Percentiles rank a stretch among this genome's conserved stretches.
Evolutionary conservation across 2,888 invertebrate species (phyloP).

Genomic region (Malthinus flaveolus): DNA sequence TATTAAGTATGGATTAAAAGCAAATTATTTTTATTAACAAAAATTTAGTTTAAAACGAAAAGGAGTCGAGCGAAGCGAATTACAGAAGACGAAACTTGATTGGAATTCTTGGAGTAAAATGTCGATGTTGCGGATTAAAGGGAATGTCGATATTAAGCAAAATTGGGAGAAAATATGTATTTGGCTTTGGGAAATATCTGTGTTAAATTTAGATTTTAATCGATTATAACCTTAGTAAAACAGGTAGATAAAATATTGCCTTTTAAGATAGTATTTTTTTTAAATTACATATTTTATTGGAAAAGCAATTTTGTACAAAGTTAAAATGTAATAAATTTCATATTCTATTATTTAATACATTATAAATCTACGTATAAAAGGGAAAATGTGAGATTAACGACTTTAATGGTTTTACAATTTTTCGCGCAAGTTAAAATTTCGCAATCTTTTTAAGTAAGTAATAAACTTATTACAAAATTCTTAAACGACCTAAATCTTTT

Average conservation of each 20-base stretch:
- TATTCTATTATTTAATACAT: neutral
- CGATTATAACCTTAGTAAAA: slow-evolving; percentile 10
- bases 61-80: slow-evolving; percentile 25
- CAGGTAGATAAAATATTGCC: neutral
- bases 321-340: neutral
- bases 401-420: too few relatives aligned
- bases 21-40: slow-evolving; percentile 6
- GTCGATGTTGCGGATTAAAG: slow-evolving; percentile 25
- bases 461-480: too few relatives aligned
- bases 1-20: slow-evolving; percentile 1
- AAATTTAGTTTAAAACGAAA: slow-evolving; percentile 6
- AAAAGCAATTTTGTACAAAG: neutral
- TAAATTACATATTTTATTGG: neutral
- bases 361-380: too few relatives aligned
- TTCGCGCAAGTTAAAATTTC: too few relatives aligned
- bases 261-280: neutral
- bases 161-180: slow-evolving; percentile 13
- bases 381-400: too few relatives aligned
- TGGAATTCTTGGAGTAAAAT: slow-evolving; percentile 36
- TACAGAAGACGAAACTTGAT: slow-evolving; percentile 34
- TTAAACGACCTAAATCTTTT: too few relatives aligned
- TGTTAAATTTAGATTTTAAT: slow-evolving; percentile 7
- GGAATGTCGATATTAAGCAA: slow-evolving; percentile 24
- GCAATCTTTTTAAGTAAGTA: too few relatives aligned
- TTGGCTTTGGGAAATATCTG: slow-evolving; percentile 13